Evolutionary conservation across 92 coral and sea anemone genomes (phyloP).

Genomic region (Zoanthus solanderi): DNA sequence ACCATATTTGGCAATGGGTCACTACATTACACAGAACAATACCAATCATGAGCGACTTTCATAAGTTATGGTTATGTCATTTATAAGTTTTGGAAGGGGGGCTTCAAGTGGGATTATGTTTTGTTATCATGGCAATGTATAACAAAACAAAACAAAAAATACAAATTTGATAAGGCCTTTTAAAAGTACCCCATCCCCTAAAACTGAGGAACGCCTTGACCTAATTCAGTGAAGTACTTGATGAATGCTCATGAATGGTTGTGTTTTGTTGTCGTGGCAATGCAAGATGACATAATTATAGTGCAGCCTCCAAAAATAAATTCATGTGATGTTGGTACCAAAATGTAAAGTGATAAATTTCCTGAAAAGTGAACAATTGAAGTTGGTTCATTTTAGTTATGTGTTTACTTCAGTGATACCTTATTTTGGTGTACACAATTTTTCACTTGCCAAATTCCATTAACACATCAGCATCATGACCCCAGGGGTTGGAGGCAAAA

Average conservation of each 20-base stretch:
- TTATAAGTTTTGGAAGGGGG: neutral
- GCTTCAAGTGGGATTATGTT: neutral
- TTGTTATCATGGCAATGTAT: neutral
- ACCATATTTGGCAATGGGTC: too few relatives aligned
- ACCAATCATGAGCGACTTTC: neutral
- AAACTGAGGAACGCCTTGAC: conserved; percentile 4
- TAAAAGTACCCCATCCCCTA: neutral
- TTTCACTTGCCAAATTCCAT: neutral
- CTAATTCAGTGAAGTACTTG: neutral
- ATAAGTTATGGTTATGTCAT: conserved; percentile 1
- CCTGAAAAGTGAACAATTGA: conserved; percentile 6
- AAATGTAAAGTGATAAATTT: neutral
- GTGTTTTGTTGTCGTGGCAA: neutral
- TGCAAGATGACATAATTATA: neutral
- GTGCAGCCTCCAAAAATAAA: neutral
- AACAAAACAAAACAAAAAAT: neutral
- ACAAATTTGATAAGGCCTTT: conserved; percentile 9
- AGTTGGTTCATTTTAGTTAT: neutral
- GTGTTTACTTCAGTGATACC: neutral
- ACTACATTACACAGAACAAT: neutral
- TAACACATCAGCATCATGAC: neutral
- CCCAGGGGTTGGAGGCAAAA: conserved; percentile 2
- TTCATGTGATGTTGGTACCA: neutral
- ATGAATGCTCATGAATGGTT: too few relatives aligned
- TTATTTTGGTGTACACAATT: neutral